Conservation (phyloP, 2,888 invertebrate species). For the Tanytarsus gracilentus region DNA sequence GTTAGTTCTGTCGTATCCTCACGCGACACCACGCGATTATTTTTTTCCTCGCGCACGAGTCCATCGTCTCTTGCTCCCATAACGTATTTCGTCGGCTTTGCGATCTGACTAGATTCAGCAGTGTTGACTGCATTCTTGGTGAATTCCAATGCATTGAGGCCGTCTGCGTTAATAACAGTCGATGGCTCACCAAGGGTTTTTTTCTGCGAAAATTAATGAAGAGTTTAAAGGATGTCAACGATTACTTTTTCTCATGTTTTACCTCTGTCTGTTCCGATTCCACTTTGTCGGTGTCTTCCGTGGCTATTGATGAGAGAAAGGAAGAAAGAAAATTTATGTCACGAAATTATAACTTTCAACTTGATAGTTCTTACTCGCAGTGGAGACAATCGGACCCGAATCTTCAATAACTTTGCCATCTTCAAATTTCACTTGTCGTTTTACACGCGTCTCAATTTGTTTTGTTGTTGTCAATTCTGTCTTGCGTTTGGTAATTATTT, state of each 20-base stretch:
- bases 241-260: constrained; percentile 25
- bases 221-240: background rate
- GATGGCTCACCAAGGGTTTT: constrained; percentile 45
- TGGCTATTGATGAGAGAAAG: constrained; percentile 36
- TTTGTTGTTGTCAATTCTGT: constrained; percentile 82
- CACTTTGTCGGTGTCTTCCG: constrained; percentile 82
- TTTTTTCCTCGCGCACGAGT: constrained; percentile 71
- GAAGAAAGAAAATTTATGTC: background rate
- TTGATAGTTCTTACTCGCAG: constrained; percentile 36
- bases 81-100: constrained; percentile 34
- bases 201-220: constrained; percentile 39
- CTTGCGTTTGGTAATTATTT: constrained; percentile 87
- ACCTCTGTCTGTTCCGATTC: constrained; percentile 83
- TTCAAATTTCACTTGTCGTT: constrained; percentile 79
- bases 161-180: constrained; percentile 35
- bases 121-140: constrained; percentile 30
- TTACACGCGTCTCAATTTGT: constrained; percentile 84
- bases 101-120: constrained; percentile 39
- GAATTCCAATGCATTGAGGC: constrained; percentile 12
- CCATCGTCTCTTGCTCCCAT: constrained; percentile 62
- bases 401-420: constrained; percentile 85
- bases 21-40: constrained; percentile 67
- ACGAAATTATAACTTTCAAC: background rate
- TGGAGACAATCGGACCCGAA: constrained; percentile 82
- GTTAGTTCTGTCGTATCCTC: constrained; percentile 73